Conservation (phyloP, 2,888 invertebrate genomes). For the Leuctra nigra region DNA sequence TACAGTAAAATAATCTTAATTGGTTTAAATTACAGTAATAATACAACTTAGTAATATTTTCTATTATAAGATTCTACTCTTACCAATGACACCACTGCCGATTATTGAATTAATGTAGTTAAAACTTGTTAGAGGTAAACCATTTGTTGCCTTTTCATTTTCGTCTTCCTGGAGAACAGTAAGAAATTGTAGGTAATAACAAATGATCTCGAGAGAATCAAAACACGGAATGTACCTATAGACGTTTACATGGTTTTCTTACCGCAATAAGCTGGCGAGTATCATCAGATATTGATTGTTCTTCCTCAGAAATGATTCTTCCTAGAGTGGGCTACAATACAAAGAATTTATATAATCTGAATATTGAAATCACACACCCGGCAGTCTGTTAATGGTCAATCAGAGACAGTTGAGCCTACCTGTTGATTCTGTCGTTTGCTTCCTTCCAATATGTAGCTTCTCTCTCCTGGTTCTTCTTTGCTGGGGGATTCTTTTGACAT, state of each 20-base stretch:
- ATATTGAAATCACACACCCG: too few relatives aligned
- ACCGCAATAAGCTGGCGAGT: conserved; percentile 21
- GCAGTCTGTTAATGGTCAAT: too few relatives aligned
- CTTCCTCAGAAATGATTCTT: conserved; percentile 16
- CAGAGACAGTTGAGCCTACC: conserved; percentile 15
- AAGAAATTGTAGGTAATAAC: too few relatives aligned
- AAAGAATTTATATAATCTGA: too few relatives aligned
- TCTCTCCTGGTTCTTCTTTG: conserved; percentile 11
- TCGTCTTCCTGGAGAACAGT: conserved; percentile 12
- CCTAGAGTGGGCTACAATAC: background rate
- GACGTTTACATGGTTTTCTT: background rate
- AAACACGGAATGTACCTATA: background rate
- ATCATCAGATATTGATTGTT: conserved; percentile 19
- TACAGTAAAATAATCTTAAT: background rate
- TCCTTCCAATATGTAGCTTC: conserved; percentile 23
- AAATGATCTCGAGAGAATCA: background rate
- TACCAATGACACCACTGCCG: conserved; percentile 80
- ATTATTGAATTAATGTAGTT: conserved; percentile 86
- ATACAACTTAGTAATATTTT: too few relatives aligned
- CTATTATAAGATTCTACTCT: too few relatives aligned
- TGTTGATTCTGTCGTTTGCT: conserved; percentile 23
- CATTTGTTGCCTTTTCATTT: conserved; percentile 17
- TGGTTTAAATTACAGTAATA: background rate
- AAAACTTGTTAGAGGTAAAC: conserved; percentile 70
- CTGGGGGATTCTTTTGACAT: conserved; percentile 14